Conservation (phyloP, 2,113 vertebrate genomes). For the Chamaea fasciata region DNA sequence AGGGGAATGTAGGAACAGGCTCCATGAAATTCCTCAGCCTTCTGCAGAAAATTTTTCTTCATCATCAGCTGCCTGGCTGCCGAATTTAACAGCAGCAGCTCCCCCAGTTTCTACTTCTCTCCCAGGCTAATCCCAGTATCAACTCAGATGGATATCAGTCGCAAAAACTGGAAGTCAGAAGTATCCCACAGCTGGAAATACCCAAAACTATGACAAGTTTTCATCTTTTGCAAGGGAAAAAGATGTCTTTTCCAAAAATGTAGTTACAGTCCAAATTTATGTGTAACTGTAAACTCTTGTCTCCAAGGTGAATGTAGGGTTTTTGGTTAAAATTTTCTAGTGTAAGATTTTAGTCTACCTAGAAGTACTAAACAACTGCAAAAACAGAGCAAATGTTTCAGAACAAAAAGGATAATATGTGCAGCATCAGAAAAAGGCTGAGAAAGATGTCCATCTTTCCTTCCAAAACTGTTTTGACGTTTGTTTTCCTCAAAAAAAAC, state of each 20-base stretch:
- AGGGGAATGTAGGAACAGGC: neutral
- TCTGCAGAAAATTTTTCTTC: neutral
- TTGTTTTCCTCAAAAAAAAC: neutral
- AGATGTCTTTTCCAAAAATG: neutral
- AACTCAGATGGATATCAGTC: neutral
- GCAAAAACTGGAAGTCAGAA: neutral
- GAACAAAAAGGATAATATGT: neutral
- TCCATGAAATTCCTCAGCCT: neutral
- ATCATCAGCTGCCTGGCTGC: neutral
- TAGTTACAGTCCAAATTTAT: neutral
- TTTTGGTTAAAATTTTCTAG: neutral
- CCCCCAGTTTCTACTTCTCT: neutral
- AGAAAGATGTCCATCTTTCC: neutral
- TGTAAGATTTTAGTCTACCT: neutral
- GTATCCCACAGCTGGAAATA: neutral
- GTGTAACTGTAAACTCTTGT: neutral
- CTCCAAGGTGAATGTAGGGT: accelerated
- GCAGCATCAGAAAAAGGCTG: neutral
- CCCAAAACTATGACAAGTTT: neutral
- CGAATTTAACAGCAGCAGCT: neutral
- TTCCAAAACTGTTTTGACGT: neutral
- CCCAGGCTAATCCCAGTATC: neutral
- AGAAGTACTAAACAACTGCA: neutral
- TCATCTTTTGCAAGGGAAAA: neutral
- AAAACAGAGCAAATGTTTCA: neutral